phyloP scores from a whole-genome alignment of 2,113 vertebrate species.

The Ciconia stormi region DNA sequence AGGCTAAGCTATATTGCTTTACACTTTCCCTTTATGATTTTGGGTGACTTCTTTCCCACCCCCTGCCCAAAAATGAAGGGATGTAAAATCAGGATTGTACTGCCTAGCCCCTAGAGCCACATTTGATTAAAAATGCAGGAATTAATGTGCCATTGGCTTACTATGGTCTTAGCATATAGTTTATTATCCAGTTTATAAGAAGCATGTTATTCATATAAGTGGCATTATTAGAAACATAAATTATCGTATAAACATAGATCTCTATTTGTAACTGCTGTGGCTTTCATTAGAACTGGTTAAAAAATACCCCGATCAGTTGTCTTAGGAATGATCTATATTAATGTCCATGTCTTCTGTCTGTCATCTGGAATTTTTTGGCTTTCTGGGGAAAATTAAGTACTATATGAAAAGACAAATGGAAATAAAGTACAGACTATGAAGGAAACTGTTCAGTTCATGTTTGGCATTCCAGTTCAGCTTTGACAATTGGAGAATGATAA shows the following conservation, averaged over 20 bases:
- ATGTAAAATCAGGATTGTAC: not conserved
- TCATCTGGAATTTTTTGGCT: not conserved
- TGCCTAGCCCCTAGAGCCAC: not conserved
- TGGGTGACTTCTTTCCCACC: not conserved
- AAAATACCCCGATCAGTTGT: not conserved
- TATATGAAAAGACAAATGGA: not conserved
- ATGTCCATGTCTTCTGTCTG: slow-evolving; percentile 15
- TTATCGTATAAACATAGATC: not conserved
- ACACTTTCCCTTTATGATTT: not conserved
- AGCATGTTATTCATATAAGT: slow-evolving; percentile 57
- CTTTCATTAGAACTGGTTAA: slow-evolving; percentile 27
- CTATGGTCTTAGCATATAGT: slow-evolving; percentile 6
- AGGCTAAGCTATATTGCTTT: not conserved
- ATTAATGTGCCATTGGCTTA: not conserved
- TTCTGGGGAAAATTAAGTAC: not conserved
- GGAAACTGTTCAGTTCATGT: not conserved
- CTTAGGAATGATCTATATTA: slow-evolving; percentile 21
- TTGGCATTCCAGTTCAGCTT: not conserved
- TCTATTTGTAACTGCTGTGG: not conserved
- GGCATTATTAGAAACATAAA: slow-evolving; percentile 57
- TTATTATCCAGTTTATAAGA: slow-evolving; percentile 60
- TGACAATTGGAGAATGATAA: not conserved
- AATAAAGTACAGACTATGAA: not conserved
- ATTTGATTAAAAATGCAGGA: slow-evolving; percentile 60
- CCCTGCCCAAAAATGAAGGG: not conserved